A percentile compares a stretch with the other conserved stretches of the same genome.
phyloP scores from a whole-genome alignment of 2,797 vertebrate genomes.

The Tadarida brasiliensis region DNA sequence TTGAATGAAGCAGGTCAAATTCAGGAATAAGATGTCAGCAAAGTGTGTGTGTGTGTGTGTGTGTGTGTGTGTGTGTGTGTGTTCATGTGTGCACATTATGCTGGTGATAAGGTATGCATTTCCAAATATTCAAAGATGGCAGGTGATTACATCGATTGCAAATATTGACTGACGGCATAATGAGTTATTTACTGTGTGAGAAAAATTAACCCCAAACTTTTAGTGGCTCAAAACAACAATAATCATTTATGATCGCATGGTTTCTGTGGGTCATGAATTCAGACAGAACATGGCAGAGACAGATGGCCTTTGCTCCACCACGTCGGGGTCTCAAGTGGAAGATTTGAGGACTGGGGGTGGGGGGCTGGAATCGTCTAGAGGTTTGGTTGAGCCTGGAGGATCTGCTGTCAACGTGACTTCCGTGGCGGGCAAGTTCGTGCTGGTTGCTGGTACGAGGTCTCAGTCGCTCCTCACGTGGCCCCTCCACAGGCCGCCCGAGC shows the following conservation, averaged over 20 bases:
- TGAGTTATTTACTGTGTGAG: neutral
- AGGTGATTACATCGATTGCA: neutral
- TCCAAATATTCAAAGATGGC: neutral
- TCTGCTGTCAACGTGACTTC: neutral
- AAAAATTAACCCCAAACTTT: neutral
- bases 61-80: no score
- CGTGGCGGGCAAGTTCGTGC: fast-evolving
- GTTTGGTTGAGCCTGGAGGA: neutral
- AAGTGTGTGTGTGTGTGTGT: neutral
- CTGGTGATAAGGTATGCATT: neutral
- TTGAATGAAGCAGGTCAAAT: neutral
- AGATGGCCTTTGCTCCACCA: neutral
- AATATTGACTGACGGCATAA: neutral
- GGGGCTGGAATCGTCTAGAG: neutral
- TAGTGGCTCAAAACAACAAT: neutral
- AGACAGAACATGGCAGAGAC: neutral
- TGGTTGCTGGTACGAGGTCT: neutral
- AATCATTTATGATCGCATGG: neutral
- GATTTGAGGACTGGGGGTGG: neutral
- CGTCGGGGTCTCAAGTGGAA: neutral
- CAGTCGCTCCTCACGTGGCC: fast-evolving
- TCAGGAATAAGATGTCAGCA: neutral
- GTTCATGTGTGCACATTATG: no score
- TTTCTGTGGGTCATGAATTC: neutral
- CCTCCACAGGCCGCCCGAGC: neutral